Evolutionary conservation across 2,888 invertebrate species (phyloP), one percentile per base, ranked within the genome.

Genomic region (Macrophya annulata): DNA sequence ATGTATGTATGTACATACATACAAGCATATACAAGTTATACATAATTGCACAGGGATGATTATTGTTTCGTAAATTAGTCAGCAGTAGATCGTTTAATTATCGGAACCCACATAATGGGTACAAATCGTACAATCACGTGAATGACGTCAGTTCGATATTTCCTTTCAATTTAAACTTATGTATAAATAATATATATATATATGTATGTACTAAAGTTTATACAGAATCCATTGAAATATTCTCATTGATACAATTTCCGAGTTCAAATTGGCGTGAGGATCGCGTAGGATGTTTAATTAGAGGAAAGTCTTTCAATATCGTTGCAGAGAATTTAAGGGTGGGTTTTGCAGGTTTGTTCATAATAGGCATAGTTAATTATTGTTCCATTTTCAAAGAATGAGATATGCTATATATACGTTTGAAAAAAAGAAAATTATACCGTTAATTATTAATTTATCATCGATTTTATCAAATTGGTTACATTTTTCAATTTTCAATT

Each of bases 221-320:
- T 55, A 9, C 21, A 3, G 62, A n/a, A 5, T 71, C 40, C n/a
- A 40, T 71, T 40, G 71, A 71, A 71, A n/a, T 40, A 40, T 71
- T 17, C 40, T 71, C 71, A 71, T 71, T 40, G 71, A 40, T 71
- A 40, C 17, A 71, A 40, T 9, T 10, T 62, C 62, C 0, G 25
- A 21, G 62, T 62, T 10, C 10, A 3, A 62, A 62, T 62, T 62
- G 62, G 10, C 62, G 62, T 62, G 12, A 40, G 71, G 71, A 71
- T 40, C 71, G 71, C 40, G 71, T 71, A 37, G 71, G 71, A 71
- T n/a, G 71, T n/a, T 71, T 40, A 71, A 71, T 71, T 71, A 71
- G 71, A 5, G 40, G 10, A 71, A 17, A 71, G 40, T 40, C 71
- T 12, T 6, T 40, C 40, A n/a, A 71, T 9, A 15, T 21, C 62